Conservation (phyloP, 2,113 vertebrate genomes). For the Platysteira castanea region DNA sequence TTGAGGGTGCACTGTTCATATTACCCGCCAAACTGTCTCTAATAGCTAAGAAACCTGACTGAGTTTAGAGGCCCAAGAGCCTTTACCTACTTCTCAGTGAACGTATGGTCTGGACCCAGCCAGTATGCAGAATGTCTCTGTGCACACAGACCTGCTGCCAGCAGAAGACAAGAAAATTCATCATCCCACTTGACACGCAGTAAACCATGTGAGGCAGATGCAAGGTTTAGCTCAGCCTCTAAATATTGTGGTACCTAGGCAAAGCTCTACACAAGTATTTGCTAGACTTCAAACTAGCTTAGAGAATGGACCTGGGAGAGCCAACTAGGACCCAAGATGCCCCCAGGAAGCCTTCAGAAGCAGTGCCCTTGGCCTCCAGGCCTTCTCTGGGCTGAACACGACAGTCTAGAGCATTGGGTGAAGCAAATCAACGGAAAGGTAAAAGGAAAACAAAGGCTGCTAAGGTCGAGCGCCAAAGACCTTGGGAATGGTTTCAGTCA, state of each 20-base stretch:
- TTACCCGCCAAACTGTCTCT: neutral
- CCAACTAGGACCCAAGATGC: neutral
- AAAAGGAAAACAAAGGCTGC: neutral
- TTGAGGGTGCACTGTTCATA: neutral
- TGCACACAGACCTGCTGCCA: neutral
- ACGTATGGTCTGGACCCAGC: neutral
- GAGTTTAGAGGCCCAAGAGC: neutral
- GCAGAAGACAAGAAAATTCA: neutral
- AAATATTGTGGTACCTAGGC: neutral
- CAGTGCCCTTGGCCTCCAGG: neutral
- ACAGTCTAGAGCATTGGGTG: neutral
- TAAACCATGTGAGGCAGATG: neutral
- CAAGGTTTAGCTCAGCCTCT: neutral
- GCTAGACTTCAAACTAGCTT: neutral
- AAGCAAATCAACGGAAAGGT: neutral
- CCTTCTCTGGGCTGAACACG: neutral
- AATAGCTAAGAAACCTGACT: neutral
- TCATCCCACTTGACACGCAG: neutral
- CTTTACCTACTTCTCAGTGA: neutral
- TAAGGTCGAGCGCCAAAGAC: neutral
- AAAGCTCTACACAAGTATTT: neutral
- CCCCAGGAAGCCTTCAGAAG: neutral
- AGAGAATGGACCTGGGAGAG: neutral
- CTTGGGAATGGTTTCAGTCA: neutral
- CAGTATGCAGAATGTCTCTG: neutral